Conservation (phyloP, 1,140 invertebrate species). For the Cataglyphis hispanica region DNA sequence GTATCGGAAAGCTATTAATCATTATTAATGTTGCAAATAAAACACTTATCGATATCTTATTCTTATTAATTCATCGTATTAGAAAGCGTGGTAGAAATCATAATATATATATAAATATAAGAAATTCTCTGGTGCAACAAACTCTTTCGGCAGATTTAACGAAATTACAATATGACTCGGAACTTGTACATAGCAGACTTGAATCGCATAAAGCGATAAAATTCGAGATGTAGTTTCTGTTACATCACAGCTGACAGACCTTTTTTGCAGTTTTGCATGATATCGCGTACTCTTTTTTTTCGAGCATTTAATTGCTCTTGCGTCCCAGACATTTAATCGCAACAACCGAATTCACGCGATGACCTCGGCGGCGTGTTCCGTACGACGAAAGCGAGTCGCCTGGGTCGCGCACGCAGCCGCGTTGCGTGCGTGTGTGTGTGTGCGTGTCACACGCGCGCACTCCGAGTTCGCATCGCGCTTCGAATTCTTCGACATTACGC, state of each 20-base stretch:
- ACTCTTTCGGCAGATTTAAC: not conserved
- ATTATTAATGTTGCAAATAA: not conserved
- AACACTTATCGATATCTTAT: not conserved
- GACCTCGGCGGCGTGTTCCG: slow-evolving; percentile 75
- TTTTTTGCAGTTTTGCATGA: not conserved
- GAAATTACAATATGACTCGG: not conserved
- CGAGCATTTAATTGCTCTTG: slow-evolving; percentile 38
- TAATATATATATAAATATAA: not conserved
- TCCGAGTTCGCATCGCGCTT: slow-evolving; percentile 41
- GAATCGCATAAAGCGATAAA: not conserved
- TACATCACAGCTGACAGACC: not conserved
- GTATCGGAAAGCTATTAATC: not conserved
- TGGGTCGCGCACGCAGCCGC: not conserved
- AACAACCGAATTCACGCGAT: slow-evolving; percentile 70
- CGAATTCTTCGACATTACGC: slow-evolving; percentile 67
- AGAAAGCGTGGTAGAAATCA: too few relatives aligned
- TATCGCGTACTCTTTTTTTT: not conserved
- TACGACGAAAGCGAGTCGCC: slow-evolving; percentile 33
- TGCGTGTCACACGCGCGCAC: not conserved
- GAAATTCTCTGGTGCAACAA: too few relatives aligned
- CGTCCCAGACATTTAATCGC: slow-evolving; percentile 69
- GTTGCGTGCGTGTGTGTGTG: not conserved
- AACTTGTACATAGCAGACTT: not conserved
- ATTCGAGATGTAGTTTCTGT: not conserved
- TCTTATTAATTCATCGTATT: not conserved